Base-by-base conservation (phyloP, 2,888 invertebrate species). In the Drosophila meridiana region DNA sequence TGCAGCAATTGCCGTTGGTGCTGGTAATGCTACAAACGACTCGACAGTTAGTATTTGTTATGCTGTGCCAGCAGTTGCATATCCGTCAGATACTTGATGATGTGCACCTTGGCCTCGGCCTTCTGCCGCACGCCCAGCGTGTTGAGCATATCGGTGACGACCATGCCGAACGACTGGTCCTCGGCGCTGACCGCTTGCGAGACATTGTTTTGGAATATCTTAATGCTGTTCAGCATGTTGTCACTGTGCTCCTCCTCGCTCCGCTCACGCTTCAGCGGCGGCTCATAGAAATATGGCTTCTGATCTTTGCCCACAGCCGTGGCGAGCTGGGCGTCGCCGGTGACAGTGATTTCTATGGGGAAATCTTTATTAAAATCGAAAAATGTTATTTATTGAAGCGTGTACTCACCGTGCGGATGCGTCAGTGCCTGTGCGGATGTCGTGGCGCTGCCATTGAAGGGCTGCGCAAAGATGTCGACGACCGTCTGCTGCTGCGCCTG, bases 31-130 rank as follows among this genome's bases (percentile, higher is more conserved):
- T 69, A 63, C 58, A 59, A 68, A 47, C 69, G 71, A 74, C 86
- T 65, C 76, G 90, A 82, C 72, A 90, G 90, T 90, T 86, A 92
- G 80, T 92, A 92, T 81, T 92, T 92, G 75, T 92, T 92, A 61
- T 92, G 92, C 84, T 92, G 92, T 55, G 92, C 92, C 78, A 92
- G 83, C 80, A 92, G 77, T 82, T 92, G 92, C 92, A 92, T 92
- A 71, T 92, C 92, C 66, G 92, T 92, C 67, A 92, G 83, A 88
- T 92, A 92, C 79, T 92, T 92, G 13, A 92, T 92, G 47, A 92
- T 92, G 71, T 92, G 92, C 67, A 92, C 92, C 78, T 92, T 92
- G n/a, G 92, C 92, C 77, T 92, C 92, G 40, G 92, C 92, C 72
- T 92, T 92, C 67, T 92, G 92, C 68, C 92, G 83, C 58, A 92